Evolutionary conservation across 2,888 invertebrate species (phyloP).

Genomic region (Drepana falcataria): DNA sequence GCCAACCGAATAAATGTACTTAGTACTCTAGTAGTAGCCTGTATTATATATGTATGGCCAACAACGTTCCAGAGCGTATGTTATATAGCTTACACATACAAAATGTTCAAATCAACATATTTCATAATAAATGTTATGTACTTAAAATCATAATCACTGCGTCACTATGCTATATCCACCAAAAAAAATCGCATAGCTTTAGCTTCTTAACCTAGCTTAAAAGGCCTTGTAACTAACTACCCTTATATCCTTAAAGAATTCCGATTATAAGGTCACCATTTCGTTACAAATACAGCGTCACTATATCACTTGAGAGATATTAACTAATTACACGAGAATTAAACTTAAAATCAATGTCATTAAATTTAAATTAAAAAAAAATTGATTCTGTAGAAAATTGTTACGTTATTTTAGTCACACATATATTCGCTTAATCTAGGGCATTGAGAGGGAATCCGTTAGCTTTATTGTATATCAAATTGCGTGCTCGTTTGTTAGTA

Average conservation of each 20-base stretch:
- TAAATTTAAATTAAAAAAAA: conserved; percentile 44
- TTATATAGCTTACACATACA: conserved; percentile 28
- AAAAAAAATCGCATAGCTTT: conserved; percentile 53
- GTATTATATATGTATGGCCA: conserved; percentile 44
- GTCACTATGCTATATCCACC: conserved; percentile 57
- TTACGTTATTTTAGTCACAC: conserved; percentile 67
- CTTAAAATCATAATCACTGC: conserved; percentile 41
- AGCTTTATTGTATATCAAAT: conserved; percentile 14
- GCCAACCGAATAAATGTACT: conserved; percentile 43
- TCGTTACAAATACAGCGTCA: conserved; percentile 65
- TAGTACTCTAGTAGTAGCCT: conserved; percentile 19
- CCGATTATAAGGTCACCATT: conserved; percentile 73
- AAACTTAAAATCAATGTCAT: conserved; percentile 43
- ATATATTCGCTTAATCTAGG: conserved; percentile 61
- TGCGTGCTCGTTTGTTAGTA: conserved; percentile 7
- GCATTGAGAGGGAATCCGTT: conserved; percentile 58
- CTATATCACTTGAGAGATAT: conserved; percentile 73
- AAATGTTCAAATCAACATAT: conserved; percentile 30
- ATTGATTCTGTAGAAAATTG: conserved; percentile 69
- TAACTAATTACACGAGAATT: conserved; percentile 57
- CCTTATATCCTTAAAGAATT: conserved; percentile 74
- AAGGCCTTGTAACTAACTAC: conserved; percentile 75
- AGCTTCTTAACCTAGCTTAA: conserved; percentile 59
- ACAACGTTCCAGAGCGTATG: conserved; percentile 1
- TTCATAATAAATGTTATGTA: conserved; percentile 10